Conservation (phyloP, 2,113 vertebrate genomes). For the Oncorhynchus tshawytscha region DNA sequence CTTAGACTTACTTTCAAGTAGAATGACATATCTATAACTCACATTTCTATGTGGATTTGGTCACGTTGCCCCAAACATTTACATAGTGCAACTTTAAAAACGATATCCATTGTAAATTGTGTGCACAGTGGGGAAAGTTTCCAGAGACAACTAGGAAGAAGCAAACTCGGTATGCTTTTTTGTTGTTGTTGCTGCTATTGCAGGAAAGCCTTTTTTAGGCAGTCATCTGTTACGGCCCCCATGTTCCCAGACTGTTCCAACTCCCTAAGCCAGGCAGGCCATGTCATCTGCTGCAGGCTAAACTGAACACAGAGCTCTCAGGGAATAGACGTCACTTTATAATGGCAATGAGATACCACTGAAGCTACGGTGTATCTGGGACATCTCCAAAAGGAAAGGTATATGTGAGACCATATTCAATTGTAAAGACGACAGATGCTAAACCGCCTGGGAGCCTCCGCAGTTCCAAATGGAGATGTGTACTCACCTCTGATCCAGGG, state of each 20-base stretch:
- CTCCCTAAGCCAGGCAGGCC: conserved; percentile 40
- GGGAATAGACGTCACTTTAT: conserved; percentile 29
- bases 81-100: too few species aligned
- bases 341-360: conserved; percentile 10
- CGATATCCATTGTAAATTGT: too few species aligned
- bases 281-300: too few species aligned
- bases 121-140: too few species aligned
- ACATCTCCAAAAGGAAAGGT: conserved; percentile 42
- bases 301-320: conserved; percentile 24
- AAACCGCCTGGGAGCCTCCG: too few species aligned
- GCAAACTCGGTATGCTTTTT: conserved; percentile 35
- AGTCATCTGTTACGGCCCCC: conserved; percentile 64
- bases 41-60: too few species aligned
- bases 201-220: conserved; percentile 64
- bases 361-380: conserved; percentile 44
- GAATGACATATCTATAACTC: too few species aligned
- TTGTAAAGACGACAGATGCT: too few species aligned
- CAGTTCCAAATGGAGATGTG: neutral
- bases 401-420: neutral
- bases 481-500: conserved; percentile 87
- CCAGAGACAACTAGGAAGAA: conserved; percentile 24
- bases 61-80: too few species aligned
- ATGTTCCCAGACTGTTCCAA: conserved; percentile 60
- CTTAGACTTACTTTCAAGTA: too few species aligned
- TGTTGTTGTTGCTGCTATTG: conserved; percentile 42